Percentiles rank a stretch among this genome's conserved stretches.
phyloP scores from a whole-genome alignment of 1,140 invertebrate genomes.

The Brachionus paranguensis region DNA sequence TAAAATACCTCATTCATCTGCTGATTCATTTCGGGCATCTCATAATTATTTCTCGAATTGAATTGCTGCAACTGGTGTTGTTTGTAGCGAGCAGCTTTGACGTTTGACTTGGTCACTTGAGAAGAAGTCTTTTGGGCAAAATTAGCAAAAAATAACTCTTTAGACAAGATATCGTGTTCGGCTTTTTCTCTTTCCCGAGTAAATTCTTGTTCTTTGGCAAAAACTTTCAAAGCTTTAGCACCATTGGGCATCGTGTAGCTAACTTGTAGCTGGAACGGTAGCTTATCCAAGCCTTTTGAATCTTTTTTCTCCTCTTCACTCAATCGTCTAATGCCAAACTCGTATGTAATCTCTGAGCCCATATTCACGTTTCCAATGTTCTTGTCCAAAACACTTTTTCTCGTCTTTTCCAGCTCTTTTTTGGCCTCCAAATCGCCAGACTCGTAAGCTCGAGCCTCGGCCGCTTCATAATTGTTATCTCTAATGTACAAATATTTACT shows the following conservation, averaged over 20 bases:
- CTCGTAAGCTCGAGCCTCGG: neutral
- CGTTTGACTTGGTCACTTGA: neutral
- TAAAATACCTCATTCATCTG: neutral
- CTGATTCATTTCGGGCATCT: neutral
- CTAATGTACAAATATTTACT: slow-evolving; percentile 38
- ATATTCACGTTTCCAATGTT: slow-evolving; percentile 34
- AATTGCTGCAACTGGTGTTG: neutral
- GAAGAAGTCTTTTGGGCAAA: slow-evolving; percentile 19
- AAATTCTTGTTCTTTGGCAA: neutral
- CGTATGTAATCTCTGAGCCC: slow-evolving; percentile 23
- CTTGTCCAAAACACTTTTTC: neutral
- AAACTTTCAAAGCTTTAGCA: slow-evolving; percentile 41
- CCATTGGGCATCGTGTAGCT: slow-evolving; percentile 46
- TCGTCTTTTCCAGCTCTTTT: neutral
- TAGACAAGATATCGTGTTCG: neutral
- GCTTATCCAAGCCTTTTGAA: neutral
- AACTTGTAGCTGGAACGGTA: slow-evolving; percentile 45
- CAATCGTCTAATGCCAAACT: slow-evolving; percentile 26
- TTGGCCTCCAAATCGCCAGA: neutral
- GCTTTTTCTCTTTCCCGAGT: neutral
- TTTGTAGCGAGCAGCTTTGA: neutral
- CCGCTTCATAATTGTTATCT: slow-evolving; percentile 4
- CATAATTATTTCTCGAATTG: neutral
- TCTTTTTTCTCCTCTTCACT: neutral
- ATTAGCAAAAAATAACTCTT: neutral